phyloP scores from a whole-genome alignment of 1,140 invertebrate species.

The Ridgeia piscesae region DNA sequence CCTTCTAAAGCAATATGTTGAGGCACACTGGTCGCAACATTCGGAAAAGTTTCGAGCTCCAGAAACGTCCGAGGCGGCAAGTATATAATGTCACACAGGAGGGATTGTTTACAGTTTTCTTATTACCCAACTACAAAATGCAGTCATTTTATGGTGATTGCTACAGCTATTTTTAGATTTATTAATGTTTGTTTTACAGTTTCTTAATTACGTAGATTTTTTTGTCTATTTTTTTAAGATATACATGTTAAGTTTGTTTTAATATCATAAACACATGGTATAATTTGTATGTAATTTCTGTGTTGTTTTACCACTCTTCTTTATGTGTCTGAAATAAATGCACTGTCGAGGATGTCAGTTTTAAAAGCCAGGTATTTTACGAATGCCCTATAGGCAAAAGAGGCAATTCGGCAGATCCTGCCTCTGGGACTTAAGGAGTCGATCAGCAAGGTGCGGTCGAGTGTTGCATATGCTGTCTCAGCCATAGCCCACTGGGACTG shows the following conservation, averaged over 20 bases:
- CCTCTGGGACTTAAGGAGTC: constrained; percentile 71
- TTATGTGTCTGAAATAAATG: not conserved
- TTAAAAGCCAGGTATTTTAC: constrained; percentile 13
- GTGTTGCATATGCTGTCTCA: constrained; percentile 75
- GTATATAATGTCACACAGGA: not conserved
- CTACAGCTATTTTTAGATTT: not conserved
- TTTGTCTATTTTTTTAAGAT: too few relatives aligned
- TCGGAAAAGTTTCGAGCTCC: constrained; percentile 68
- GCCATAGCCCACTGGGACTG: constrained; percentile 78
- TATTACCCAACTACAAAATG: not conserved
- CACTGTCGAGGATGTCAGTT: not conserved
- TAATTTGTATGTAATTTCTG: too few relatives aligned
- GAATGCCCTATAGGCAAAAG: constrained; percentile 61
- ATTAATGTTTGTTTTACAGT: too few relatives aligned
- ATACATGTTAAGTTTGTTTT: too few relatives aligned
- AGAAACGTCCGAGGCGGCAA: constrained; percentile 59
- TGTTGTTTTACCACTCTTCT: too few relatives aligned
- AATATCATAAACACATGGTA: too few relatives aligned
- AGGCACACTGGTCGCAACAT: constrained; percentile 69
- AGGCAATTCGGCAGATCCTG: constrained; percentile 68
- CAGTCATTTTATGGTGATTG: not conserved
- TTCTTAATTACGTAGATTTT: too few relatives aligned
- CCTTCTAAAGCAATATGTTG: constrained; percentile 75
- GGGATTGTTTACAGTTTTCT: not conserved
- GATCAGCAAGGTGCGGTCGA: constrained; percentile 71